Conservation (phyloP, 2,797 vertebrate species). For the Merluccius polli region DNA sequence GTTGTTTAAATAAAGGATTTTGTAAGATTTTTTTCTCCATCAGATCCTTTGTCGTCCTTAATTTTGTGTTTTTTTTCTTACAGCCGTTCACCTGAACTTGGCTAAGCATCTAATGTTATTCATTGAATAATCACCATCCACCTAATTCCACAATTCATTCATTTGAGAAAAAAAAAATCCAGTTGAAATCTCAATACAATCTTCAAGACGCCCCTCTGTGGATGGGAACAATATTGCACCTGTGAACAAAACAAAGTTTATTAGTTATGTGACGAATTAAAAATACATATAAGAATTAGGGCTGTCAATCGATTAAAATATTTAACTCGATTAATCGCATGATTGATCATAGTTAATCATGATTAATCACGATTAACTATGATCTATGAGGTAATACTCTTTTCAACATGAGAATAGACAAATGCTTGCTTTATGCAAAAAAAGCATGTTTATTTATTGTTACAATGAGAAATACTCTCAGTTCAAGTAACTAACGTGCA, state of each 20-base stretch:
- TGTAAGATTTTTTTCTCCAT: background rate
- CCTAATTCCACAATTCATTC: background rate
- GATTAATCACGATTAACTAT: no score
- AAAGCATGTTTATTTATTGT: no score
- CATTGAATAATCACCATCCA: background rate
- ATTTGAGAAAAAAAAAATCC: background rate
- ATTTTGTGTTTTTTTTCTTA: background rate
- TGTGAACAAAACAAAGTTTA: conserved; percentile 30
- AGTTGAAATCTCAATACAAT: conserved; percentile 4
- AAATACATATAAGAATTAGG: no score
- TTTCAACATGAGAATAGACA: no score
- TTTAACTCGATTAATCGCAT: no score
- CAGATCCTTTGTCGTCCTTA: background rate
- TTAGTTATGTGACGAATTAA: background rate
- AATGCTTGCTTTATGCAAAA: no score
- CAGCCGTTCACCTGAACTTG: background rate
- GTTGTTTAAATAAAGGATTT: background rate
- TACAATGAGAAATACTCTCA: no score
- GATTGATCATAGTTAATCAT: no score
- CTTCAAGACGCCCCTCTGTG: conserved; percentile 50
- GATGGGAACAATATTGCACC: conserved; percentile 77
- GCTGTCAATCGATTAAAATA: no score
- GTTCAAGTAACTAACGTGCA: no score
- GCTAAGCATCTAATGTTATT: background rate
- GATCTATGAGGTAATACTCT: no score